Evolutionary conservation across 2,888 invertebrate species (phyloP).

Genomic region (Anthrax anthrax): DNA sequence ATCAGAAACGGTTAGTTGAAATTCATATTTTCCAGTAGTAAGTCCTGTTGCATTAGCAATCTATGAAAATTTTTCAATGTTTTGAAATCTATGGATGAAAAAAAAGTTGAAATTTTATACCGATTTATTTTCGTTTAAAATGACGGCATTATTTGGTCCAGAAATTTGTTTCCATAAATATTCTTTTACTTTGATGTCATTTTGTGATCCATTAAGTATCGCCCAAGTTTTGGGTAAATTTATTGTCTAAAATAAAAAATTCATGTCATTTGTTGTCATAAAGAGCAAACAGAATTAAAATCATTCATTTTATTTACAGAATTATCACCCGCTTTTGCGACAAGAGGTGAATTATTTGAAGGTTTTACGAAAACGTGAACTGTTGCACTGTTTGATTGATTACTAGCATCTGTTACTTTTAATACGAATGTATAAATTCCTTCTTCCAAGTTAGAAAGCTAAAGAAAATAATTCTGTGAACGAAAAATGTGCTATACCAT

Average conservation of each 20-base stretch:
- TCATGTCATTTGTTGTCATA: too few species aligned
- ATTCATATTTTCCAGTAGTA: slow-evolving; percentile 71
- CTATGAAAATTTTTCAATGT: slow-evolving; percentile 13
- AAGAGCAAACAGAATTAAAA: not conserved
- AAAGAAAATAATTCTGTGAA: not conserved
- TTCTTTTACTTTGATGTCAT: slow-evolving; percentile 67
- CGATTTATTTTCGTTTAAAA: slow-evolving; percentile 43
- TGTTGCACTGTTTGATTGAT: slow-evolving; percentile 73
- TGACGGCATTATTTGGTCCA: slow-evolving; percentile 47
- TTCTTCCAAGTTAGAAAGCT: slow-evolving; percentile 76
- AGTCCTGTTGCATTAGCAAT: slow-evolving; percentile 64
- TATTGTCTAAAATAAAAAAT: slow-evolving; percentile 44
- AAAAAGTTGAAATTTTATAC: slow-evolving; percentile 12
- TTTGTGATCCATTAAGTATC: slow-evolving; percentile 63
- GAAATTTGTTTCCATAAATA: slow-evolving; percentile 74
- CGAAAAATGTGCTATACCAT: too few species aligned
- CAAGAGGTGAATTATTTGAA: slow-evolving; percentile 70
- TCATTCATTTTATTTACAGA: slow-evolving; percentile 21
- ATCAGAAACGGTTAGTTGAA: slow-evolving; percentile 69
- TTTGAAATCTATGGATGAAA: too few species aligned
- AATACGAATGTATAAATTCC: slow-evolving; percentile 89
- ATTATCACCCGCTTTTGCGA: slow-evolving; percentile 50
- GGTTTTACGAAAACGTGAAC: slow-evolving; percentile 90
- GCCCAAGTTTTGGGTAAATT: slow-evolving; percentile 73
- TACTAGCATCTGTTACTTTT: slow-evolving; percentile 83